These are phyloP conservation scores for Julus scanicus DNA, from an alignment of 2,888 invertebrate genomes.

Conservation along the genomic window DNA sequence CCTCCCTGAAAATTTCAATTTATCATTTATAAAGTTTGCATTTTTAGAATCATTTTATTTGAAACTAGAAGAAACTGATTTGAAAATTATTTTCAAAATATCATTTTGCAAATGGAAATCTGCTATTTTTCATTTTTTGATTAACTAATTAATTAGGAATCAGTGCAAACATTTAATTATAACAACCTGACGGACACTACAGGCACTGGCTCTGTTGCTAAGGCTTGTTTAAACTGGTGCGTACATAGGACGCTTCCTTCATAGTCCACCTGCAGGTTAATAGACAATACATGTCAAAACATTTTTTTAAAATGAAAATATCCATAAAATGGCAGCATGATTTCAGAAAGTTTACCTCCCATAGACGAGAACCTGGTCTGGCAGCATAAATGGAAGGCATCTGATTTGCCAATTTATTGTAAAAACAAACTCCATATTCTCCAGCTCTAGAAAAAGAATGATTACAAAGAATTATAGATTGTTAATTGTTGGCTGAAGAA, in stretches of 20 bases:
- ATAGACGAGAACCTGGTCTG: slow-evolving; percentile 57
- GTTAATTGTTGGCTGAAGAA: not conserved
- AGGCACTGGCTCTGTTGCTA: slow-evolving; percentile 49
- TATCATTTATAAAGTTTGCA: not conserved
- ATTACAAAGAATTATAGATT: not conserved
- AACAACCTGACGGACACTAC: slow-evolving; percentile 40
- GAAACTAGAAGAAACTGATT: too few species aligned
- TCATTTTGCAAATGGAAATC: too few species aligned
- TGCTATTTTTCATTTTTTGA: too few species aligned
- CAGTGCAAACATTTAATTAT: not conserved
- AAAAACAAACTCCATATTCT: slow-evolving; percentile 55
- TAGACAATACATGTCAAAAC: not conserved
- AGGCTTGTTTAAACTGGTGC: slow-evolving; percentile 58
- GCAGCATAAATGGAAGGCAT: slow-evolving; percentile 57
- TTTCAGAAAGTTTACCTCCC: slow-evolving; percentile 52
- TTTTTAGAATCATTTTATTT: too few species aligned
- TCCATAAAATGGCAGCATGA: not conserved
- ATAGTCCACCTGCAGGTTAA: slow-evolving; percentile 55
- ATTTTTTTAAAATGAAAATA: not conserved
- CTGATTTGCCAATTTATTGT: slow-evolving; percentile 17
- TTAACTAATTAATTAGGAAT: not conserved
- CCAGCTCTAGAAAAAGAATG: slow-evolving; percentile 46
- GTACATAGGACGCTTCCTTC: slow-evolving; percentile 57
- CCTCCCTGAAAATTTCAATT: slow-evolving; percentile 1
- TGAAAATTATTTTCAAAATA: too few species aligned